These are phyloP conservation scores for Porites evermanni DNA, from an alignment of 92 coral and sea anemone genomes.

Conservation along the genomic window DNA sequence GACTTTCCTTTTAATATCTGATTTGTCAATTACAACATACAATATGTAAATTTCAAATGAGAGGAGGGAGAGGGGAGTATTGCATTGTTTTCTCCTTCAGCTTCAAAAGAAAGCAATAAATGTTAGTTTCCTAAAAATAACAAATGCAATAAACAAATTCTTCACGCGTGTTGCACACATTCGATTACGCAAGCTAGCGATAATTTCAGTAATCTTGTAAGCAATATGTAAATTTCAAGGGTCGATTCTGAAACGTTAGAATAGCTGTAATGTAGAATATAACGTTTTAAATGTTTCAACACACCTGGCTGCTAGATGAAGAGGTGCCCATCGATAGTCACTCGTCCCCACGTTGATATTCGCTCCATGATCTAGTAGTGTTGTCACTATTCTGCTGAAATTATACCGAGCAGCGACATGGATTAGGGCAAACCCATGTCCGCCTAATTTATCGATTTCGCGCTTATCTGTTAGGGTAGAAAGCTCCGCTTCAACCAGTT, in stretches of 20 bases:
- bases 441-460: conserved; percentile 45
- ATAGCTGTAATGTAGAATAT: background rate
- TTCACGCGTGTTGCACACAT: conserved; percentile 1
- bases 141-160: no score
- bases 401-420: conserved; percentile 69
- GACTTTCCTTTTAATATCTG: no score
- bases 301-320: conserved; percentile 65
- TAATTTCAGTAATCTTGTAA: no score
- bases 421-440: conserved; percentile 45
- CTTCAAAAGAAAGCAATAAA: no score
- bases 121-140: no score
- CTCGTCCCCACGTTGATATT: conserved; percentile 39
- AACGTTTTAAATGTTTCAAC: background rate
- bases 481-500: conserved; percentile 58
- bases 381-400: conserved; percentile 31
- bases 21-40: no score
- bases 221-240: no score
- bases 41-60: no score
- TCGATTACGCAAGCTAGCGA: no score
- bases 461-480: conserved; percentile 23
- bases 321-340: conserved; percentile 51
- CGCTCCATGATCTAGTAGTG: conserved; percentile 56
- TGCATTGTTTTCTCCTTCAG: no score
- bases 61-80: no score
- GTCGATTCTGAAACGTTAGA: no score